A percentile compares a stretch with the other conserved stretches of the same genome.
Evolutionary conservation across 2,113 vertebrate species (phyloP).

Genomic region (Ahaetulla prasina): DNA sequence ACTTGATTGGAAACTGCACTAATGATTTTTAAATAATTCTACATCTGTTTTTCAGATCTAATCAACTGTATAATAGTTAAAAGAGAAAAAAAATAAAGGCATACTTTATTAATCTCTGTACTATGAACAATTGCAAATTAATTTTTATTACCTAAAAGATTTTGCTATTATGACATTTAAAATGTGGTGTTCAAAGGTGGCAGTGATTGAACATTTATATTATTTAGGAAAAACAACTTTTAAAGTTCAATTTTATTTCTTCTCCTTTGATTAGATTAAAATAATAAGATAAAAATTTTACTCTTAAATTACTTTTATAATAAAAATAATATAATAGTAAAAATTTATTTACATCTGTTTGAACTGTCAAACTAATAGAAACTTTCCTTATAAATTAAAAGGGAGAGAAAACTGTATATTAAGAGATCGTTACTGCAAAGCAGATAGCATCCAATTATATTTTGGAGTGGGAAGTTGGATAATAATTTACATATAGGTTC

Average conservation of each 20-base stretch:
- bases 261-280: slow-evolving; percentile 10
- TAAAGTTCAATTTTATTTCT: background rate
- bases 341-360: background rate
- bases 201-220: background rate
- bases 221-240: background rate
- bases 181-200: slow-evolving; percentile 15
- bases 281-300: too few relatives aligned
- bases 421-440: background rate
- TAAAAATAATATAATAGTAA: background rate
- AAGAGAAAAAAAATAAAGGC: background rate
- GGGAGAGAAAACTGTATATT: background rate
- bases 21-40: background rate
- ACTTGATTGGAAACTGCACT: background rate
- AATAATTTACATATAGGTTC: background rate
- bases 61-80: background rate
- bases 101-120: slow-evolving; percentile 1
- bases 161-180: slow-evolving; percentile 5
- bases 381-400: background rate
- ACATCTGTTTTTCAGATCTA: slow-evolving; percentile 21
- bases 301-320: background rate
- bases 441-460: background rate
- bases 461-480: background rate
- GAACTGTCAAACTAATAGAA: background rate
- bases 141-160: slow-evolving; percentile 8
- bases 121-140: slow-evolving; percentile 17